Evolutionary conservation across 2,113 vertebrate species (phyloP).

Genomic region (Spilogale gracilis): DNA sequence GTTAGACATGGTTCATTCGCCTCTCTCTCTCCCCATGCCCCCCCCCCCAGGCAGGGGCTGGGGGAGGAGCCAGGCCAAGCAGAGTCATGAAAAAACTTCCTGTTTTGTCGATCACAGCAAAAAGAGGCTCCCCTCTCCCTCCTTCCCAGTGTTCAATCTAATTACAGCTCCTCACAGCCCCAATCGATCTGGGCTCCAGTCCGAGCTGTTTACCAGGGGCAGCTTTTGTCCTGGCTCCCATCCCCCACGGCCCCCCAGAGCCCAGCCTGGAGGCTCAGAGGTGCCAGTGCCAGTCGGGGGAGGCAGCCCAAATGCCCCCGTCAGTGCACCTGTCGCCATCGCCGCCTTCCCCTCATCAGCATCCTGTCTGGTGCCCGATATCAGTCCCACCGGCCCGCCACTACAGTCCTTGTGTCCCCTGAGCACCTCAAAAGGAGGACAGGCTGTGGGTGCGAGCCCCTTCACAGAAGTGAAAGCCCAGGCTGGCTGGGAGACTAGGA

Average conservation of each 20-base stretch:
- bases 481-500: neutral
- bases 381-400: neutral
- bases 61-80: rapidly evolving
- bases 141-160: conserved; percentile 91
- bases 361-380: neutral
- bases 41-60: neutral
- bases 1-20: too few relatives aligned
- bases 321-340: rapidly evolving
- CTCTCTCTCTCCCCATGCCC: rapidly evolving
- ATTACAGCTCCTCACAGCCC: conserved; percentile 93
- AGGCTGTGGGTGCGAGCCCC: neutral
- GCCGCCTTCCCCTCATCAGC: neutral
- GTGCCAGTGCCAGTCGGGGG: neutral
- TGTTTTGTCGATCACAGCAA: conserved; percentile 92
- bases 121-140: conserved; percentile 80
- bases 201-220: conserved; percentile 89
- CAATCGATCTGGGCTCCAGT: conserved; percentile 92
- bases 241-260: neutral
- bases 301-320: rapidly evolving
- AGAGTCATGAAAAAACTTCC: conserved; percentile 44
- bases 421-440: neutral
- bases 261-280: neutral
- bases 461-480: neutral
- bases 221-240: conserved; percentile 86
- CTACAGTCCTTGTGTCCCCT: neutral